A percentile compares a stretch with the other conserved stretches of the same genome.
Conservation (phyloP, 2,113 vertebrate genomes). For the Pantherophis guttatus region DNA sequence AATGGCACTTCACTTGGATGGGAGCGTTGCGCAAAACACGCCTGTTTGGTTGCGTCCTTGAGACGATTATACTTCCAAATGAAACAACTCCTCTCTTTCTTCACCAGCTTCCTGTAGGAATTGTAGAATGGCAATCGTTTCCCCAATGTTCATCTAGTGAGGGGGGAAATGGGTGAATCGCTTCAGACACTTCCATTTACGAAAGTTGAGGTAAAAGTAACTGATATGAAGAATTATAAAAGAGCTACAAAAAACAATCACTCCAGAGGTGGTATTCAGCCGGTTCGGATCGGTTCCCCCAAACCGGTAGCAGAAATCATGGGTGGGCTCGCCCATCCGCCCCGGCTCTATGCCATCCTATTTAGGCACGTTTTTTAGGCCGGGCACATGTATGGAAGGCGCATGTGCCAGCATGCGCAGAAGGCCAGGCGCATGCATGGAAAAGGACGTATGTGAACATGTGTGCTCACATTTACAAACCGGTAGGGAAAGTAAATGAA, state of each 20-base stretch:
- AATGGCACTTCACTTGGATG: not conserved
- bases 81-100: not conserved
- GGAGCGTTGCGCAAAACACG: not conserved
- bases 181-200: not conserved
- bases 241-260: not conserved
- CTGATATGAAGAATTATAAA: not conserved
- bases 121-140: not conserved
- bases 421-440: too few relatives aligned
- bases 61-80: not conserved
- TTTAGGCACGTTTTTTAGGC: too few relatives aligned
- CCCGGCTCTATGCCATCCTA: too few relatives aligned
- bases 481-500: too few relatives aligned
- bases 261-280: not conserved
- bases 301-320: too few relatives aligned
- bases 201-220: not conserved
- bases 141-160: not conserved
- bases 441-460: too few relatives aligned
- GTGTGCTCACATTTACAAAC: too few relatives aligned
- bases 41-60: not conserved
- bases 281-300: too few relatives aligned
- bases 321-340: too few relatives aligned
- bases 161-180: not conserved
- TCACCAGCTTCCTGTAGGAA: not conserved
- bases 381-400: too few relatives aligned
- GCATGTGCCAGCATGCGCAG: too few relatives aligned